These are phyloP conservation scores for Sparidentex hasta DNA, from an alignment of 2,797 vertebrate species.

Conservation along the genomic window DNA sequence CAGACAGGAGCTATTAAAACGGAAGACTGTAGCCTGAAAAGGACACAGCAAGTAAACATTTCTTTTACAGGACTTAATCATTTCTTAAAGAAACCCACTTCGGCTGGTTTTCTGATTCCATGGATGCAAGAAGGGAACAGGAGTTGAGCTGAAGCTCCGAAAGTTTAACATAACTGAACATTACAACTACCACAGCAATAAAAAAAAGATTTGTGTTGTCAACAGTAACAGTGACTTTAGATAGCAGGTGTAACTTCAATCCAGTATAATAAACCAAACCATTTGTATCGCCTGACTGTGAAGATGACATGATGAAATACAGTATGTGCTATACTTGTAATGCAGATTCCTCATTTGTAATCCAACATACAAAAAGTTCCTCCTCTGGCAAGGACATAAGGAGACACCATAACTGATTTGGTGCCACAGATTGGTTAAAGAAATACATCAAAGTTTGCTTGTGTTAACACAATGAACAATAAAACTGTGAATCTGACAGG, in stretches of 20 bases:
- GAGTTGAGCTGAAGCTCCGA: slow-evolving; percentile 10
- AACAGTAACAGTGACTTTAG: background rate
- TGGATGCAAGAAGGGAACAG: slow-evolving; percentile 3
- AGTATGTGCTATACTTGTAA: background rate
- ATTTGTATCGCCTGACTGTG: background rate
- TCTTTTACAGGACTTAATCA: background rate
- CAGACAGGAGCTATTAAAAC: background rate
- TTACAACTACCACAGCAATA: background rate
- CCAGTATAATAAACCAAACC: background rate
- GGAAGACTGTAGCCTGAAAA: background rate
- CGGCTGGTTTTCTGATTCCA: background rate
- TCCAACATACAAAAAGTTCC: background rate
- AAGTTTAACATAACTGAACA: background rate
- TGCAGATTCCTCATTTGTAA: slow-evolving; percentile 1
- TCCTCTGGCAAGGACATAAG: too few species aligned
- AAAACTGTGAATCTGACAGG: background rate
- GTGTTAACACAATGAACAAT: background rate
- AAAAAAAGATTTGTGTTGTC: background rate
- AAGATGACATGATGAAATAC: background rate
- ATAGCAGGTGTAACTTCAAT: background rate
- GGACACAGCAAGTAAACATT: background rate
- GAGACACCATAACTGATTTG: background rate
- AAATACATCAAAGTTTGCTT: background rate
- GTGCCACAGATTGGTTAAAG: background rate
- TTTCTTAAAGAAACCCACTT: slow-evolving; percentile 1